These are phyloP conservation scores for Sebastes diploproa DNA, from an alignment of 2,797 vertebrate species.

Conservation along the genomic window DNA sequence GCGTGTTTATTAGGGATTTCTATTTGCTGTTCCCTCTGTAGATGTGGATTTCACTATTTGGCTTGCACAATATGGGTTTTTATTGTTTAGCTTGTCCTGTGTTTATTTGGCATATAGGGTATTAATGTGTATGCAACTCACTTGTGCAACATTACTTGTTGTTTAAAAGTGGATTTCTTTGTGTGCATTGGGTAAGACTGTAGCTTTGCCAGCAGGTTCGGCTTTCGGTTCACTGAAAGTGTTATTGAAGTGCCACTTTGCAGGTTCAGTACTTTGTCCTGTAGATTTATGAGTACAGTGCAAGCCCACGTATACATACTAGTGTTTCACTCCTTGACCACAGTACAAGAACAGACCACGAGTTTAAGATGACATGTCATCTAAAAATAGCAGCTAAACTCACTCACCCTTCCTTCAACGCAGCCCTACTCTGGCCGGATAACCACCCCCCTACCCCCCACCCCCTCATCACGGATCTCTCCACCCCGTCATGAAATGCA, in stretches of 20 bases:
- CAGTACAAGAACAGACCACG: constrained; percentile 29
- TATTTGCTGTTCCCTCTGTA: neutral
- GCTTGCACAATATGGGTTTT: neutral
- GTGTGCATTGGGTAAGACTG: neutral
- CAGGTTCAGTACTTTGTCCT: neutral
- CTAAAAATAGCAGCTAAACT: constrained; percentile 81
- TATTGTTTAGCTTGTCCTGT: neutral
- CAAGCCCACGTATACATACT: constrained; percentile 7
- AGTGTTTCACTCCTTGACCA: constrained; percentile 35
- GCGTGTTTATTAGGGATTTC: constrained; percentile 14
- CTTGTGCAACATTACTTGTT: neutral
- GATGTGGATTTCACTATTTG: constrained; percentile 18
- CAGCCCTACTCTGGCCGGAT: constrained; percentile 52
- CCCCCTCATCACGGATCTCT: constrained; percentile 40
- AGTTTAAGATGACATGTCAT: constrained; percentile 59
- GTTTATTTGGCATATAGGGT: neutral
- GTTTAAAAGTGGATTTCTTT: constrained; percentile 15
- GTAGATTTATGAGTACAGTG: neutral
- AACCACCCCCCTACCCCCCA: constrained; percentile 1
- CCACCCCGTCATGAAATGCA: constrained; percentile 75
- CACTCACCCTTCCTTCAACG: constrained; percentile 60
- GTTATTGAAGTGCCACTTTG: neutral
- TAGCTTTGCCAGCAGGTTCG: neutral
- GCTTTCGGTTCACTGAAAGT: neutral
- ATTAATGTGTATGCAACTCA: neutral